Conservation (phyloP, 2,797 vertebrate genomes). For the Sparus aurata region DNA sequence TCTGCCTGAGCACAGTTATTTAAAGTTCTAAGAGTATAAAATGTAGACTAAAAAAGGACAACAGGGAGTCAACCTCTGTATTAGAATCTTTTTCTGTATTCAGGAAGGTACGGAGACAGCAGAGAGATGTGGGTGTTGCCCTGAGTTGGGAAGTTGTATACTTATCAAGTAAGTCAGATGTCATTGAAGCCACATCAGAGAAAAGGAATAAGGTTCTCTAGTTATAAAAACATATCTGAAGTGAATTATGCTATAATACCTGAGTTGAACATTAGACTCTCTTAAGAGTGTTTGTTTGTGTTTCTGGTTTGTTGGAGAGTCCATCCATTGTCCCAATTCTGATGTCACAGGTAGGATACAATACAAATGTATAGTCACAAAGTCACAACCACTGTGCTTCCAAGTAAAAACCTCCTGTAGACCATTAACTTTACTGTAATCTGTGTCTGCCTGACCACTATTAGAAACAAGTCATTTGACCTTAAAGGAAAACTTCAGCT, state of each 20-base stretch:
- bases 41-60: slow-evolving; percentile 1
- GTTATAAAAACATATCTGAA: background rate
- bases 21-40: slow-evolving; percentile 16
- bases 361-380: background rate
- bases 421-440: background rate
- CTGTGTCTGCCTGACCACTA: background rate
- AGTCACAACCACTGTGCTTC: background rate
- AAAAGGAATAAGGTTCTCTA: background rate
- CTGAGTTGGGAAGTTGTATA: background rate
- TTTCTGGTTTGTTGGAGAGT: background rate
- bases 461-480: background rate
- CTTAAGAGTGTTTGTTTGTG: background rate
- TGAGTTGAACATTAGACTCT: background rate
- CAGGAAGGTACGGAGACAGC: background rate
- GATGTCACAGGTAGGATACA: background rate
- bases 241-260: background rate
- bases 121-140: background rate
- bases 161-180: background rate
- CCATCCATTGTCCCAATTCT: background rate
- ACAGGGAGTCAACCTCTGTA: slow-evolving; percentile 6
- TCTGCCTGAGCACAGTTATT: slow-evolving; percentile 20
- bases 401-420: background rate
- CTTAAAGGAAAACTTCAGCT: too few species aligned
- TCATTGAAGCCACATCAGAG: background rate
- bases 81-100: background rate